phyloP scores from a whole-genome alignment of 2,797 vertebrate genomes.

The Linurgus olivaceus region DNA sequence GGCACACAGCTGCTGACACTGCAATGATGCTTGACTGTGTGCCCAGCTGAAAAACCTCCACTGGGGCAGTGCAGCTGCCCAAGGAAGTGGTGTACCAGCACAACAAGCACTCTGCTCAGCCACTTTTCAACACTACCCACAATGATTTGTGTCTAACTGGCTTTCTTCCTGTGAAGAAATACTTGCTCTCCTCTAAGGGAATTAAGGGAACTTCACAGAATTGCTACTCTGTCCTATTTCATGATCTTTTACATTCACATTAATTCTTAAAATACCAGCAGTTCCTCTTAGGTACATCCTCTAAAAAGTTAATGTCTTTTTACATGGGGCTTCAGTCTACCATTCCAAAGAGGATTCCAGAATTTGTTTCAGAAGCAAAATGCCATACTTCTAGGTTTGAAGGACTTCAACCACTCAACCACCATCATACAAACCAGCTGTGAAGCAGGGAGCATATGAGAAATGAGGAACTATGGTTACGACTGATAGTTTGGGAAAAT shows the following conservation, averaged over 20 bases:
- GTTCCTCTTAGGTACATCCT: background rate
- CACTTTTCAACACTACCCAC: background rate
- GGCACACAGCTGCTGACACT: constrained; percentile 35
- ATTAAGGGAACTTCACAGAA: background rate
- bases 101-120: background rate
- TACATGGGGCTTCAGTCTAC: background rate
- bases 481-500: background rate
- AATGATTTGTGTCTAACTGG: background rate
- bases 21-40: background rate
- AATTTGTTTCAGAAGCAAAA: background rate
- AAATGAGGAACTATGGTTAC: background rate
- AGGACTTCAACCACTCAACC: background rate
- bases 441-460: background rate
- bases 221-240: background rate
- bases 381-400: background rate
- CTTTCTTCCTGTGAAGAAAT: background rate
- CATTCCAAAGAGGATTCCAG: background rate
- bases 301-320: background rate
- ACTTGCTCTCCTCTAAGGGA: background rate
- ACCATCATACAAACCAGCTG: background rate
- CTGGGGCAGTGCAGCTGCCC: background rate
- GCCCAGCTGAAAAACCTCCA: background rate
- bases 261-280: background rate
- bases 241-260: background rate
- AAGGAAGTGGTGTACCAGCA: constrained; percentile 15